Evolutionary conservation across 30 jellyfish, hydroid and myxozoan genomes (phyloP), one percentile per base, ranked within the genome.

Genomic region (Catostylus mosaicus): DNA sequence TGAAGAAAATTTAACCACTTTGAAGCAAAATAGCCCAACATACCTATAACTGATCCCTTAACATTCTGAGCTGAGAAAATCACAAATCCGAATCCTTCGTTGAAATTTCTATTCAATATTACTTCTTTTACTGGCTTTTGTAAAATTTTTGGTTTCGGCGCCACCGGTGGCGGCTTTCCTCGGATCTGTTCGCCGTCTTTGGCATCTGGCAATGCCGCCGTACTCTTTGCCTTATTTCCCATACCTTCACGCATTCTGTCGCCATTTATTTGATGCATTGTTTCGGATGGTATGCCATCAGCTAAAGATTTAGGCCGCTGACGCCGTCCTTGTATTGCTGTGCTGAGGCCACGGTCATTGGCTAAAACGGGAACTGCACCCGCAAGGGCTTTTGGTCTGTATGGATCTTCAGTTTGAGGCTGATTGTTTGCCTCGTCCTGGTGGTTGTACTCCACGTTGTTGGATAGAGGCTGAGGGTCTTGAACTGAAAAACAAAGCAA

Each of bases 51-150:
- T 14, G 99, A 94, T 47, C 97, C 99, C 30, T 73, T 88, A 26
- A 78, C 72, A 50, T 86, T 78, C 32, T 83, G 95, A 35, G 99
- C 90, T 6, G 99, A 94, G 90, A 88, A 88, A 24, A 94, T 94
- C 67, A 94, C 99, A 73, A 94, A 94, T 6, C 99, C 99, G 73
- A 94, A 94, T n/a, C 99, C 99, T 89, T 94, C 99, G 60, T 83
- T 84, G 63, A 54, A 86, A 74, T 78, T 94, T 11, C 99, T 96
- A 65, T 54, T 64, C 45, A 94, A 67, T 19, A 62, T 36, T 37
- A 94, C 37, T 78, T 88, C 97, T 59, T 84, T 94, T 20, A 71
- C 90, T 4, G 90, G 90, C 74, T 79, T 77, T 19, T 62, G 75
- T 9, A 54, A 36, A 9, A 73, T 56, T 57, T 91, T 77, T 30